Percentiles rank a stretch among this genome's conserved stretches.
Conservation (phyloP, 2,113 vertebrate species). For the Anolis sagrei region DNA sequence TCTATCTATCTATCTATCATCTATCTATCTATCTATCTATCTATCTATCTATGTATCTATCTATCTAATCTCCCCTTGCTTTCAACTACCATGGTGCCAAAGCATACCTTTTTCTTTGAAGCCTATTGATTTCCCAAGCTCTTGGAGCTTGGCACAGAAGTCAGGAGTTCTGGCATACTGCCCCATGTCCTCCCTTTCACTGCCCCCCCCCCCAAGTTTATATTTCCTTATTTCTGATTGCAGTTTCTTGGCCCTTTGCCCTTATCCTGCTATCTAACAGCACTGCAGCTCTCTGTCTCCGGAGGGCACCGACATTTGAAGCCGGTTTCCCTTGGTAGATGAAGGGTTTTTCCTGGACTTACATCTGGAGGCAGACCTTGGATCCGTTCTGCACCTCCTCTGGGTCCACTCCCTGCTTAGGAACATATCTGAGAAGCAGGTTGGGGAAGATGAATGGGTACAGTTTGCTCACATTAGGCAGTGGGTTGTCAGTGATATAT, state of each 20-base stretch:
- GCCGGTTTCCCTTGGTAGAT: neutral
- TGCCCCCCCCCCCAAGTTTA: neutral
- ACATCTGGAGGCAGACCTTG: neutral
- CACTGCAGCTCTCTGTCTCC: neutral
- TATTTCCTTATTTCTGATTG: neutral
- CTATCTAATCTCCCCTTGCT: no score
- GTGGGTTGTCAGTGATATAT: neutral
- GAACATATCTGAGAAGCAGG: neutral
- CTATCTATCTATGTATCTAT: no score
- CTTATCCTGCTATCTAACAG: neutral
- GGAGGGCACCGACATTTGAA: neutral
- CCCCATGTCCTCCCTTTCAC: no score
- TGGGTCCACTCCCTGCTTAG: neutral
- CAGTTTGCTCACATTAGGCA: neutral
- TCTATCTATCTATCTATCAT: no score
- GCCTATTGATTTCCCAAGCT: neutral
- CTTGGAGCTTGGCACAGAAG: neutral
- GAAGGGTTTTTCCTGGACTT: neutral
- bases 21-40: no score
- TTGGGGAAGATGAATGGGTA: neutral
- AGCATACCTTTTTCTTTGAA: neutral
- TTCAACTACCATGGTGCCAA: neutral
- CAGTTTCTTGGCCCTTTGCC: neutral
- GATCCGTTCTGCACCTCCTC: slow-evolving; percentile 11
- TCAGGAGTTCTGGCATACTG: neutral